phyloP scores from a whole-genome alignment of 2,888 invertebrate species.

The Julus scandinavius region DNA sequence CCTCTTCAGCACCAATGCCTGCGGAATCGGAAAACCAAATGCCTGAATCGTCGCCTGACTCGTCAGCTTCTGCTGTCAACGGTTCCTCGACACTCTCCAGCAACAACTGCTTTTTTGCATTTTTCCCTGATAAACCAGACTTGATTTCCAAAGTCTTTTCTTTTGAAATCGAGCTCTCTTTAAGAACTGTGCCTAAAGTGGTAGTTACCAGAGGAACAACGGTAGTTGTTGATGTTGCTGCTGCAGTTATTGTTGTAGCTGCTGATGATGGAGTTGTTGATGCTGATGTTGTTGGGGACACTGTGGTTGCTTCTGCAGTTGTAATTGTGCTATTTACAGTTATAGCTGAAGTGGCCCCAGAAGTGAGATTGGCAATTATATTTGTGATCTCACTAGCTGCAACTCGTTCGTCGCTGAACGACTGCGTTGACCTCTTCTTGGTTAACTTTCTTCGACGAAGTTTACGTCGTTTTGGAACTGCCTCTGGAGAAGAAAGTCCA shows the following conservation, averaged over 20 bases:
- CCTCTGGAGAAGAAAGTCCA: background rate
- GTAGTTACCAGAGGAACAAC: slow-evolving; percentile 11
- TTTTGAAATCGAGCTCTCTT: background rate
- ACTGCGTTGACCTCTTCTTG: slow-evolving; percentile 39
- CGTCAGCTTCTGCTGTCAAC: slow-evolving; percentile 48
- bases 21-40: slow-evolving; percentile 54
- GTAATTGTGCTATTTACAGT: background rate
- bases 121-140: slow-evolving; percentile 7
- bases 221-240: slow-evolving; percentile 36
- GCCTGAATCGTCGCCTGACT: slow-evolving; percentile 55
- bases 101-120: slow-evolving; percentile 10
- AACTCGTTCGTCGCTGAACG: background rate
- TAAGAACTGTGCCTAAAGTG: background rate
- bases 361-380: background rate
- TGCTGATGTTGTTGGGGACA: background rate
- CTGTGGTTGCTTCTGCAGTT: background rate
- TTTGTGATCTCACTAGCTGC: slow-evolving; percentile 11
- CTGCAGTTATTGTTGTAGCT: background rate
- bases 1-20: background rate
- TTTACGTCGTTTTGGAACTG: slow-evolving; percentile 2
- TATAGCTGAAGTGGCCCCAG: background rate
- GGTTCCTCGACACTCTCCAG: slow-evolving; percentile 29
- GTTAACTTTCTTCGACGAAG: slow-evolving; percentile 36
- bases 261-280: slow-evolving; percentile 11
- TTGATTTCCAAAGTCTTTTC: background rate